Conservation (phyloP, 2,888 invertebrate species). For the Drosophila setosimentum region DNA sequence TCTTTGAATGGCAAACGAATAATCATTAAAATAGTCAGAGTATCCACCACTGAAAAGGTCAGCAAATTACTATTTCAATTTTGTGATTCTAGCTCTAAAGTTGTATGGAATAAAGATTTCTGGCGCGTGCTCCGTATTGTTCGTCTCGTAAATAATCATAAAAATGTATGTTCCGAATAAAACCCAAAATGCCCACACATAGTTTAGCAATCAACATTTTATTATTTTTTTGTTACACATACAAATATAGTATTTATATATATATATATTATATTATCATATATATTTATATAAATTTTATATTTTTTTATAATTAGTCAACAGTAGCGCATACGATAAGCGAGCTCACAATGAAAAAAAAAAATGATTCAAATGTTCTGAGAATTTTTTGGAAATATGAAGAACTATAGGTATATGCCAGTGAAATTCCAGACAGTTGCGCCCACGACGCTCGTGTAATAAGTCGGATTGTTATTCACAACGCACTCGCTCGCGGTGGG, state of each 20-base stretch:
- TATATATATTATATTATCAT: too few species aligned
- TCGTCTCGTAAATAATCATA: not conserved
- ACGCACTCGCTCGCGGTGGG: constrained; percentile 34
- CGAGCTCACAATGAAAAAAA: too few species aligned
- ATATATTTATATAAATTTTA: too few species aligned
- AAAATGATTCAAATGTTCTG: too few species aligned
- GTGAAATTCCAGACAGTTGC: fast-evolving
- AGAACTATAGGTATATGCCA: not conserved
- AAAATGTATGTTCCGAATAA: not conserved
- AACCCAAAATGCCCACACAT: not conserved
- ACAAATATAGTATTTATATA: not conserved
- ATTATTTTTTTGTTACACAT: not conserved
- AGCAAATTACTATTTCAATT: not conserved
- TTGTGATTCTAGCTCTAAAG: not conserved
- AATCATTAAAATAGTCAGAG: not conserved
- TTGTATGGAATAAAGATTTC: not conserved
- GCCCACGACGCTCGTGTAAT: not conserved
- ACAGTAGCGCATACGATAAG: not conserved
- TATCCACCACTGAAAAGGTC: not conserved
- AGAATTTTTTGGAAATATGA: not conserved
- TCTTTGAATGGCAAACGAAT: not conserved
- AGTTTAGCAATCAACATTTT: not conserved
- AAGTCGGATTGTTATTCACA: not conserved
- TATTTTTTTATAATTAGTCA: not conserved
- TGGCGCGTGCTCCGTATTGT: not conserved